Conservation (phyloP, 2,888 invertebrate species). For the Mantis religiosa region DNA sequence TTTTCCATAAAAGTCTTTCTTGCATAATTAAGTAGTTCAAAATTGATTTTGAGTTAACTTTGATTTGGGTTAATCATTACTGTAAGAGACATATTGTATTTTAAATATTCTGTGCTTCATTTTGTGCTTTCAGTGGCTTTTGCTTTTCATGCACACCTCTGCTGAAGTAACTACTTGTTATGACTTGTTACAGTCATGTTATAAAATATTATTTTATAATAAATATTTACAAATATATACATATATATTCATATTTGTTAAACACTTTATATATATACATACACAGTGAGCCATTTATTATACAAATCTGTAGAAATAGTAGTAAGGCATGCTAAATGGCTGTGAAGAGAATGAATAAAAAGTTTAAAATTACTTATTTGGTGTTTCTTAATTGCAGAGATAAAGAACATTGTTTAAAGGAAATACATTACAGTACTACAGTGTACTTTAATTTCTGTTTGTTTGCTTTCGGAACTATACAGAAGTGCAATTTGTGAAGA, state of each 20-base stretch:
- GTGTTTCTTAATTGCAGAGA: background rate
- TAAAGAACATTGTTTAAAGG: background rate
- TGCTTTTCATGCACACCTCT: background rate
- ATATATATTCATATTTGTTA: constrained; percentile 1
- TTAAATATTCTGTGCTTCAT: background rate
- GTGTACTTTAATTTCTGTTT: no score
- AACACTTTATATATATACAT: constrained; percentile 5
- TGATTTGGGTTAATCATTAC: background rate
- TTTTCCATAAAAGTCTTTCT: no score
- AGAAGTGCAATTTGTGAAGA: no score
- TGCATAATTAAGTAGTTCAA: no score
- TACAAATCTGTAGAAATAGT: background rate
- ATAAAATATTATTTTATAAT: constrained; percentile 8
- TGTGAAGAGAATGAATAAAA: background rate
- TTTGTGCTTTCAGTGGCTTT: background rate
- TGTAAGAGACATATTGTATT: background rate
- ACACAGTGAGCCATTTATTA: constrained; percentile 6
- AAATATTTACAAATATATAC: background rate
- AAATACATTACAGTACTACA: no score
- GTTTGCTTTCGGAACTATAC: no score
- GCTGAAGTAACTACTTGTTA: constrained; percentile 4
- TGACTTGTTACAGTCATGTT: background rate
- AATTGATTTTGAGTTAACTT: no score
- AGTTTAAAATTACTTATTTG: background rate
- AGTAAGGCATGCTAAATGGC: constrained; percentile 2